Evolutionary conservation across 2,888 invertebrate genomes (phyloP).

Genomic region (Frankliniella intonsa): DNA sequence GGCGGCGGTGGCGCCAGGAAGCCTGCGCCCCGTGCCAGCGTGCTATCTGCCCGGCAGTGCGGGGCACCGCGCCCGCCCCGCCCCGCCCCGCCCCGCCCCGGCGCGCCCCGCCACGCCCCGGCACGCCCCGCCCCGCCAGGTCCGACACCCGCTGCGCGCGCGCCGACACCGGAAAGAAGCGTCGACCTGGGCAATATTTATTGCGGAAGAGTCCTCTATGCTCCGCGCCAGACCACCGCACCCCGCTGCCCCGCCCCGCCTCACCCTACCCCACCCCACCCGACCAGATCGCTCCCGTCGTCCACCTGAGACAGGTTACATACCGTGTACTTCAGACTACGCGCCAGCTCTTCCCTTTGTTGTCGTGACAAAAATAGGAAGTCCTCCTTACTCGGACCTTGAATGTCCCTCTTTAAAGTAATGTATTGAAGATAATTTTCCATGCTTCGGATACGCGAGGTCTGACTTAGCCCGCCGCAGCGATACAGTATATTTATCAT

Average conservation of each 20-base stretch:
- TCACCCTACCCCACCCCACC: not conserved
- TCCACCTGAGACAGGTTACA: no score
- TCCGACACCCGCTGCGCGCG: not conserved
- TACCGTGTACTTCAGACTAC: no score
- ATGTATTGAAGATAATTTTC: no score
- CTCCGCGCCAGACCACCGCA: not conserved
- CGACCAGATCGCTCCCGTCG: no score
- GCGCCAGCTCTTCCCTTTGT: no score
- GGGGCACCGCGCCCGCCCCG: not conserved
- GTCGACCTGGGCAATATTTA: slow-evolving; percentile 16
- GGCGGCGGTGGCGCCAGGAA: not conserved
- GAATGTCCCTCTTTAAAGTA: no score
- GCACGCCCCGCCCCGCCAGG: not conserved
- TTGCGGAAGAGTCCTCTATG: not conserved
- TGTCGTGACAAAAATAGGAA: no score
- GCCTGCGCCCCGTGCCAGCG: not conserved
- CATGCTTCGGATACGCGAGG: no score
- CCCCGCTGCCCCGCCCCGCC: not conserved
- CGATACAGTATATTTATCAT: no score
- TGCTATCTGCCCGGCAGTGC: not conserved
- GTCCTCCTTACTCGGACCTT: no score
- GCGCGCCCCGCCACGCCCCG: not conserved
- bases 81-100: not conserved
- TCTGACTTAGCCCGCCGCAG: no score
- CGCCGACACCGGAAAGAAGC: not conserved